Base-by-base conservation (phyloP, 1,140 invertebrate species). In the Hyphantria cunea region DNA sequence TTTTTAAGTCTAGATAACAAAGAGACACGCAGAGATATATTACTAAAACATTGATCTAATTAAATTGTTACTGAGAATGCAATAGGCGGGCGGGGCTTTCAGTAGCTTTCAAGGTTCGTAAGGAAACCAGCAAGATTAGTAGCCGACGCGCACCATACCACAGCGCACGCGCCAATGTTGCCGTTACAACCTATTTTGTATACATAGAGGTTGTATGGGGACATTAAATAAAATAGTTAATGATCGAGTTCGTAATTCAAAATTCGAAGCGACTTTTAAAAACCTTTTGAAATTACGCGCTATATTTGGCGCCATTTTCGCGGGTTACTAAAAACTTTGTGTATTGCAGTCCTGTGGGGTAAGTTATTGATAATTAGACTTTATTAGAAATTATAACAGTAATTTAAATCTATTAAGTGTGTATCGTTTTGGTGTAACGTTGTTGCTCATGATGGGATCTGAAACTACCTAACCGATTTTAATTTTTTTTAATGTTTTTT, bases 61-160 rank as follows among this genome's bases (percentile, higher is more conserved):
- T 74, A 70, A 66, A 61, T 63, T 51, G 51, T 55, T 59, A 56
- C 60, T 44, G 69, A 69, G 77, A 78, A 76, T 80, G 72, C 72
- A 12, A 69, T 63, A 77, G 66, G 68, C 69, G 70, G 71, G 67
- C 64, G 71, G 74, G 76, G 72, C 77, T 80, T 82, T 80, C 74
- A 77, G 77, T 76, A 84, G 74, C 77, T 78, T 85, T 87, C 84
- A 84, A 85, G 84, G 82, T 74, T 83, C 55, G 76, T 61, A 64
- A 64, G 68, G 72, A 60, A 48, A 56, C 56, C 56, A 67, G 52
- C 42, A 11, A 47, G 54, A 49, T 70, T 71, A 85, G 82, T 87
- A 73, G 72, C 55, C 58, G 66, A 61, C 76, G 84, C 68, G 82
- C 78, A 67, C 64, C 59, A 50, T 44, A 63, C 49, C 50, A 65